Conservation (phyloP, 2,797 vertebrate genomes). For the Hylomyscus alleni region DNA sequence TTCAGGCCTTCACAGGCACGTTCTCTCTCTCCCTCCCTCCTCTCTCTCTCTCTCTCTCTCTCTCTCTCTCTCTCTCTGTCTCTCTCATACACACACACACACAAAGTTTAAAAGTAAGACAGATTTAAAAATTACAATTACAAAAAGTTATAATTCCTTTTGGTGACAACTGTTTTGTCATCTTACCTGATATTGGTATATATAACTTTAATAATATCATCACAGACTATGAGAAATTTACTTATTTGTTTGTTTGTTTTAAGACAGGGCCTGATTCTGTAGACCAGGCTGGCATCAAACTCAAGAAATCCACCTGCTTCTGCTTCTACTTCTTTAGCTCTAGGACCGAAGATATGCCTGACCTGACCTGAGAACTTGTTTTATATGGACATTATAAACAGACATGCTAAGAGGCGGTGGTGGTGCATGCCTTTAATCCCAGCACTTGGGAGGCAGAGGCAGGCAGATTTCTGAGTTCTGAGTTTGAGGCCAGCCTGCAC, state of each 20-base stretch:
- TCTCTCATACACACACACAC: background rate
- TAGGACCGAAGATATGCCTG: background rate
- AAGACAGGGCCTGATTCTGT: too few relatives aligned
- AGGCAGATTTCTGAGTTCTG: too few relatives aligned
- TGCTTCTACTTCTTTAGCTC: background rate
- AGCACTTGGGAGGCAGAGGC: too few relatives aligned
- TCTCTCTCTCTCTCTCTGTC: too few relatives aligned
- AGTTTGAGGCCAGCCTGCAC: too few relatives aligned
- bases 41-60: too few relatives aligned
- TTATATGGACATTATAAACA: background rate
- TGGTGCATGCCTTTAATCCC: too few relatives aligned
- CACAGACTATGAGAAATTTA: background rate
- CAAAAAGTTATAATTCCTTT: conserved; percentile 38
- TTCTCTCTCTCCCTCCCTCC: too few relatives aligned
- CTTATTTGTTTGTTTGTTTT: background rate
- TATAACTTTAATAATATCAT: conserved; percentile 49
- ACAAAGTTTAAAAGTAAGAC: background rate
- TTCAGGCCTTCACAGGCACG: background rate
- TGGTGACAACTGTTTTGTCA: background rate
- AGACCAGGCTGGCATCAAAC: background rate
- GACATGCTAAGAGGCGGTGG: too few relatives aligned
- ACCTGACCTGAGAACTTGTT: background rate
- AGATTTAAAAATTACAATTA: background rate
- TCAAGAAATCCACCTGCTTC: background rate
- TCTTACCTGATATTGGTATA: background rate